These are phyloP conservation scores for Eristalis tenax DNA, from an alignment of 2,888 invertebrate genomes.

Conservation along the genomic window DNA sequence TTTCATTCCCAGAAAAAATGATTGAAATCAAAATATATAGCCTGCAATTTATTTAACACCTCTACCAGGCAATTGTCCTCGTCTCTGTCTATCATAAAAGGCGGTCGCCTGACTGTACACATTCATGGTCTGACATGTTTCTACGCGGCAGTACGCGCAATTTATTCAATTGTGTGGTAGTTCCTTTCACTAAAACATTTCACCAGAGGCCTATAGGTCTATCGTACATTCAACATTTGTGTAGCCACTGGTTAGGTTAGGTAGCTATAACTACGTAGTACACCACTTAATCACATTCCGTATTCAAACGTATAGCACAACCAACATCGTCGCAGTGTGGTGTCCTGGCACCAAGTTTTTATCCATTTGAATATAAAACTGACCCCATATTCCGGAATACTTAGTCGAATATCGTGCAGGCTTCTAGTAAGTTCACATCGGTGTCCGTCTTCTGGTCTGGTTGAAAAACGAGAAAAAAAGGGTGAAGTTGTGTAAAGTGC, in stretches of 20 bases:
- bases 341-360: conserved; percentile 70
- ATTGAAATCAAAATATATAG: background rate
- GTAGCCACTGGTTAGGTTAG: conserved; percentile 33
- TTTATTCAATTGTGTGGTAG: conserved; percentile 48
- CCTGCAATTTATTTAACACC: background rate
- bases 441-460: background rate
- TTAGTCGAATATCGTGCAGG: conserved; percentile 61
- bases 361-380: conserved; percentile 67
- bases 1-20: background rate
- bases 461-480: background rate
- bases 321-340: conserved; percentile 50
- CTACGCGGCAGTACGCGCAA: conserved; percentile 45
- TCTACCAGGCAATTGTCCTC: background rate
- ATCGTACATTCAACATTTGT: conserved; percentile 2
- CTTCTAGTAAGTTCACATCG: conserved; percentile 42
- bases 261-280: conserved; percentile 28
- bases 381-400: conserved; percentile 54
- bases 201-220: background rate
- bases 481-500: conserved; percentile 3
- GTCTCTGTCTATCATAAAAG: background rate
- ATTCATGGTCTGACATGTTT: background rate
- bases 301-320: conserved; percentile 35
- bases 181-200: background rate
- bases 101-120: background rate
- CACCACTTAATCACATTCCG: conserved; percentile 55